Base-by-base conservation (phyloP, 2,113 vertebrate genomes). In the Pseudorectes ferrugineus region DNA sequence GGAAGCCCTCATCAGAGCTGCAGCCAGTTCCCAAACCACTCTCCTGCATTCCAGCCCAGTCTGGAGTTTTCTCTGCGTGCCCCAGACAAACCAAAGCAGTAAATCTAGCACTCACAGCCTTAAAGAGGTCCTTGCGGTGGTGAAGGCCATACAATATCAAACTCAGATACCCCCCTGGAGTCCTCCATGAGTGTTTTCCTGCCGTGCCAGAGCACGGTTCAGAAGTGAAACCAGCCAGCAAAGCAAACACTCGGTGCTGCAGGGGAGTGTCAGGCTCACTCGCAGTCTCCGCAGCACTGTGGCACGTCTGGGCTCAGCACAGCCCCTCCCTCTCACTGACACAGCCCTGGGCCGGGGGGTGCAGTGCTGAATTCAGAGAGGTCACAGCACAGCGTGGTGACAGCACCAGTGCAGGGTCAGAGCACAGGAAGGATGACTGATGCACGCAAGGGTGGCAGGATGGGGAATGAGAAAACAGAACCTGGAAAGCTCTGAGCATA, bases 231-330 rank as follows among this genome's bases (percentile, higher is more conserved):
- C 18, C 59, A 57, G 36, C 24, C 19, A 1, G 46, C 18, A 46
- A 62, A 80, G 48, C 35, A 59, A 57, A 46, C 36, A 5, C 23
- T 24, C 7, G 1, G 7, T 10, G 31, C 38, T 3, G 0, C 2
- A 29, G 40, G 43, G 62, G 19, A 31, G 52, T 3, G 14, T 5
- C 85, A 55, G 29, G 45, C 45, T 8, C 9, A 15, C 49, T 40
- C 0, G 0, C 28, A 1, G 29, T 31, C 49, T 11, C 48, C 3
- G 1, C 25, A 26, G 61, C 5, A 2, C 54, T 14, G 15, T 18
- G 5, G 1, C 43, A 24, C 0, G 0, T 8, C 45, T 59, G 5
- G 28, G 70, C 70, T 24, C 33, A 49, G 43, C 9, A 1, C 17
- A 57, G 67, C 31, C 45, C 23, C 26, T 79, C 46, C 51, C 3